Percentiles rank a stretch among this genome's conserved stretches.
These are phyloP conservation scores for Phalanger gymnotis DNA, from an alignment of 2,797 vertebrate species.

Conservation along the genomic window DNA sequence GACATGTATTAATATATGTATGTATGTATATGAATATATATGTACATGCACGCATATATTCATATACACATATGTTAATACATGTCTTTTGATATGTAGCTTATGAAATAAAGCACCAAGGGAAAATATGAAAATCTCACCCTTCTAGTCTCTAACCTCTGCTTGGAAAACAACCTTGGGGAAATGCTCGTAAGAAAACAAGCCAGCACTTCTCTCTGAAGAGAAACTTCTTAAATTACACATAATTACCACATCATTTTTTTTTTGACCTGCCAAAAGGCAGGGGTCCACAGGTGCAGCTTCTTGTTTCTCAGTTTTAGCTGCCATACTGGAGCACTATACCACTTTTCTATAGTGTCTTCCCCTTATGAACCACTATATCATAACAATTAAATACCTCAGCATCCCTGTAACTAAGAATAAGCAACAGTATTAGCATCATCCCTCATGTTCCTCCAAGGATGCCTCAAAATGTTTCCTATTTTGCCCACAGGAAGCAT, in stretches of 20 bases:
- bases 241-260: not conserved
- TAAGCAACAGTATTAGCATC: not conserved
- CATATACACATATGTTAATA: slow-evolving; percentile 33
- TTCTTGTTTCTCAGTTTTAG: not conserved
- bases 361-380: not conserved
- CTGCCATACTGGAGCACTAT: not conserved
- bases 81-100: not conserved
- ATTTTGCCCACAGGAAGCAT: not conserved
- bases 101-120: slow-evolving; percentile 33
- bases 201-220: slow-evolving; percentile 5
- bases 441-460: not conserved
- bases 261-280: slow-evolving; percentile 1
- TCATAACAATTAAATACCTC: not conserved
- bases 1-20: too few species aligned
- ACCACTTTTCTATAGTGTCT: not conserved
- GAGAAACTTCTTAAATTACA: not conserved
- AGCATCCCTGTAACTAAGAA: not conserved
- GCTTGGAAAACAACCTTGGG: slow-evolving; percentile 25
- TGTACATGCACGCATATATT: too few species aligned
- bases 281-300: not conserved
- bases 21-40: too few species aligned
- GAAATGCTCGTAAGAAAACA: not conserved
- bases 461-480: not conserved
- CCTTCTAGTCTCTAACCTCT: slow-evolving; percentile 20
- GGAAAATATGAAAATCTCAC: slow-evolving; percentile 18